These are phyloP conservation scores for Neodiprion fabricii DNA, from an alignment of 1,140 invertebrate species.

Conservation along the genomic window DNA sequence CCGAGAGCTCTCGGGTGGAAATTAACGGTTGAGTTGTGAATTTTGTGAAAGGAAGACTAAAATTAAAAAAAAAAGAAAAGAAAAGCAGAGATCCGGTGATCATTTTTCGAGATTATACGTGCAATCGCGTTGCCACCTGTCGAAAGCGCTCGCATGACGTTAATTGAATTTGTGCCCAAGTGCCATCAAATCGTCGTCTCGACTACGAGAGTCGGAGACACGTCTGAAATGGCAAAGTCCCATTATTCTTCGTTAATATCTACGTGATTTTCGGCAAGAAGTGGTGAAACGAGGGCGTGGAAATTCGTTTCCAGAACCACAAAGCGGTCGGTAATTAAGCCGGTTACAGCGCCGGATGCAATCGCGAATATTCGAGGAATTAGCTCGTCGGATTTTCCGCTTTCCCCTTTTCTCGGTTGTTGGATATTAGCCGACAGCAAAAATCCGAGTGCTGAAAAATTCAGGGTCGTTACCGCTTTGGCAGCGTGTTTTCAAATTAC, in stretches of 20 bases:
- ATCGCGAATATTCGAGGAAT: neutral
- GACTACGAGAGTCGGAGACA: neutral
- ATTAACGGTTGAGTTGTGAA: too few relatives aligned
- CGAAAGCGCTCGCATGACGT: too few relatives aligned
- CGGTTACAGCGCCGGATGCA: neutral
- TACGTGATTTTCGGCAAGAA: neutral
- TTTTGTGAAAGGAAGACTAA: too few relatives aligned
- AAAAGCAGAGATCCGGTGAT: neutral
- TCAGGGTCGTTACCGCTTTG: too few relatives aligned
- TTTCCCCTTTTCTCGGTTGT: too few relatives aligned
- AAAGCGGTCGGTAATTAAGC: conserved; percentile 6
- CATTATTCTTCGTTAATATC: conserved; percentile 14
- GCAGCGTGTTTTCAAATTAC: too few relatives aligned
- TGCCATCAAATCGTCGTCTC: conserved; percentile 10
- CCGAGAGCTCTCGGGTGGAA: too few relatives aligned
- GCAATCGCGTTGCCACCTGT: neutral
- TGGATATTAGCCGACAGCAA: too few relatives aligned
- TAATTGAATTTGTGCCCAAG: neutral
- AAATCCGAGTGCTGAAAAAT: too few relatives aligned
- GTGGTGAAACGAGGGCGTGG: neutral
- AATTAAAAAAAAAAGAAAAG: too few relatives aligned
- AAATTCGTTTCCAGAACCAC: neutral
- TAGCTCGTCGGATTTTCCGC: neutral
- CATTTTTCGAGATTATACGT: neutral
- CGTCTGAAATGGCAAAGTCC: neutral